Base-by-base conservation (phyloP, 1,140 invertebrate species). In the Drosophila punjabiensis region DNA sequence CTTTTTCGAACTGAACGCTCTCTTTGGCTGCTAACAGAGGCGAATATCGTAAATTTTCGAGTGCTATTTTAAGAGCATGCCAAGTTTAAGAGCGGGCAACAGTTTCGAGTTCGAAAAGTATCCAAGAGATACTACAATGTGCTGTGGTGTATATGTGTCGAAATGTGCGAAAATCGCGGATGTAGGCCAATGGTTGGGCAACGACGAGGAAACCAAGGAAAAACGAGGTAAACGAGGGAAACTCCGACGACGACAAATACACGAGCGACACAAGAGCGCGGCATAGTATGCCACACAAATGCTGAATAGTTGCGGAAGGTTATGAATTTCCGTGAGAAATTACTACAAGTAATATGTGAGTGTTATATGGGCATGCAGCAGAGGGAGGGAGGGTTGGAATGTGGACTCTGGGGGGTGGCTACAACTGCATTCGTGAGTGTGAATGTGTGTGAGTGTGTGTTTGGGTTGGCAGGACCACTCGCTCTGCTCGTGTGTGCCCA, bases 251-350 rank as follows among this genome's bases (percentile, higher is more conserved):
- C 67, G 58, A 83, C 61, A 83, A 83, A 64, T 70, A 74, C 78
- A 80, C 68, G 63, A 87, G 59, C 65, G 33, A 48, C 60, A 80
- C 61, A 52, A 70, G 76, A 79, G 50, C 81, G 82, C 87, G 79
- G 71, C 86, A 76, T 75, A 80, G 86, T 90, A 90, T 82, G 82
- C 82, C 82, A 90, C 86, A 90, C 86, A 90, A 90, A 90, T 90
- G 82, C 79, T 90, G 86, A 90, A 90, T 90, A 90, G 86, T 90
- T 90, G 86, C 86, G 86, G 86, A 90, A 90, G 86, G 86, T 90
- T 90, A 90, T 90, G 86, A 90, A 90, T 90, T 90, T 90, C 86
- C 86, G 86, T 90, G 86, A 90, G 86, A 90, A 90, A 90, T 90
- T 90, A 90, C 86, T 90, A 90, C 86, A 90, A 90, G 86, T 89